Conservation (phyloP, 2,113 vertebrate genomes). For the Octodon degus region DNA sequence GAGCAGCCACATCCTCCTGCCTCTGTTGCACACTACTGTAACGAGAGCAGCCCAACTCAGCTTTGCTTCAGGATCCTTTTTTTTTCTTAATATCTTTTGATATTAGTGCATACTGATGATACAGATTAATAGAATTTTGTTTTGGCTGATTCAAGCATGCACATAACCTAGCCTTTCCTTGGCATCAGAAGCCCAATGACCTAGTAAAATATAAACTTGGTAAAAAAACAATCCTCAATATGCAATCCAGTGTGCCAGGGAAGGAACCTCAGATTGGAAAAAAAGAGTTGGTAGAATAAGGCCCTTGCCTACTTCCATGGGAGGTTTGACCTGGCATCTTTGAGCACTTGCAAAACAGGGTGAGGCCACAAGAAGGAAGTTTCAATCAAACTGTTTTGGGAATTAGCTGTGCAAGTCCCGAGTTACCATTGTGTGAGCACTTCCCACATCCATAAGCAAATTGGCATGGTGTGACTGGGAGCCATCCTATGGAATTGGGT, state of each 20-base stretch:
- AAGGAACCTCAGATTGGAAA: not conserved
- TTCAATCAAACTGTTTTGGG: not conserved
- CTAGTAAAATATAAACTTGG: not conserved
- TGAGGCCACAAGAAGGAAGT: not conserved
- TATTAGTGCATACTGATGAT: not conserved
- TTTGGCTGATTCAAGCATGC: not conserved
- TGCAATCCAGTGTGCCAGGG: not conserved
- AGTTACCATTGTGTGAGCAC: not conserved
- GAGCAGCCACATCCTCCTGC: too few relatives aligned
- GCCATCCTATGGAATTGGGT: not conserved
- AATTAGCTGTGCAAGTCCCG: conserved; percentile 43
- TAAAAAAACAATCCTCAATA: not conserved
- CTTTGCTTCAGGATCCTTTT: not conserved
- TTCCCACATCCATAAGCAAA: conserved; percentile 41
- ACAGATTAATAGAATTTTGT: not conserved
- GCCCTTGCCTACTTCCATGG: not conserved
- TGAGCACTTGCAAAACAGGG: not conserved
- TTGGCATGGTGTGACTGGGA: not conserved
- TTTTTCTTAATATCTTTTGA: not conserved
- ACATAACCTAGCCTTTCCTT: not conserved
- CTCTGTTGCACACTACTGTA: not conserved
- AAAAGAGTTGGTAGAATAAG: conserved; percentile 9
- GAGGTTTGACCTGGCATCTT: not conserved
- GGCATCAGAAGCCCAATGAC: not conserved
- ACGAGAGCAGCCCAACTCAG: not conserved